Evolutionary conservation across 1,140 invertebrate genomes (phyloP), one percentile per base, ranked within the genome.

Genomic region (Drosophila insularis): DNA sequence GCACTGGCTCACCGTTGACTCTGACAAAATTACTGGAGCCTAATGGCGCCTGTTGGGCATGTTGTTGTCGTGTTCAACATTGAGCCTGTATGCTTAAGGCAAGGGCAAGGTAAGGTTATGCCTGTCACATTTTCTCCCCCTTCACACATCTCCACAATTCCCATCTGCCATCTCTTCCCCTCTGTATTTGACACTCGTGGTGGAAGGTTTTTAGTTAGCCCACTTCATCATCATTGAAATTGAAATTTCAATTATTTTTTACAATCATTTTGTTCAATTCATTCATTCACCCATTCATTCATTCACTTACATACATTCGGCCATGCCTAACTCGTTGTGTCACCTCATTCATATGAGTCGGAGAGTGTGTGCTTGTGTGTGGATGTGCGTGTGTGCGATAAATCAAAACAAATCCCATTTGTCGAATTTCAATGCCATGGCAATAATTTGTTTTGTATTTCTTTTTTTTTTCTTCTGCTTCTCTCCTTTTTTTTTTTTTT

Each of bases 401-500:
- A 76, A 73, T 73, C 78, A 81, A 81, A 80, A 77, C 70, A 81
- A 81, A 81, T 81, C 79, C 74, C 74, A 73, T 73, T 80, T 73
- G 72, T 76, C 75, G 67, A 73, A 73, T 71, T 71, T 78, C 67
- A 77, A 77, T 70, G 74, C 46, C 31, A 62, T 50, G 60, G 56
- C 78, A 78, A 72, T 63, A 78, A 68, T 40, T 50, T 50, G 43
- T 50, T 50, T 50, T 50, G 43, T 50, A 50, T 50, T 37, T 13
- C 35, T 37, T 50, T 3, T 50, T 43, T 43, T 50, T 50, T 21
- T 10, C 17, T 10, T 35, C 10, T 10, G 32, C 32, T 35, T 35
- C 32, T 35, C 32, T 35, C 8, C 10, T 11, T 35, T 35, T 50
- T 50, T 21, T 10, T 19, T 21, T n/a, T 21, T 21, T 21, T 21